Evolutionary conservation across 2,113 vertebrate species (phyloP).

Genomic region (Leiothrix lutea): DNA sequence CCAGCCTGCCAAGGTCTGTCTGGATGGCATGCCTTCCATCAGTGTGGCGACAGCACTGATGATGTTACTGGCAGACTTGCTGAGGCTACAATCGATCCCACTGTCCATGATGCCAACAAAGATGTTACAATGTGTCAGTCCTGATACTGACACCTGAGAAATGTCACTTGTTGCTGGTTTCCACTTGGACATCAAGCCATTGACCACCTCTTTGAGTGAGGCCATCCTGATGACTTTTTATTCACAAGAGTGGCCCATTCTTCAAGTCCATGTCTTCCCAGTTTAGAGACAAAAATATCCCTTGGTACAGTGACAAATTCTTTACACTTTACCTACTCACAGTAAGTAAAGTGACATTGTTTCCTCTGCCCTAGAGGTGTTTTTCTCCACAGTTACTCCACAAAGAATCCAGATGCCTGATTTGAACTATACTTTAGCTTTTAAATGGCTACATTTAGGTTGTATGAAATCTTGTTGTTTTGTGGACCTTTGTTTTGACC

Average conservation of each 20-base stretch:
- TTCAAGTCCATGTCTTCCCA: not conserved
- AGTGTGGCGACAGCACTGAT: not conserved
- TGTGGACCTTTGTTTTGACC: not conserved
- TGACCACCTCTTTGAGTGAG: not conserved
- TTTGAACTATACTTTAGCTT: not conserved
- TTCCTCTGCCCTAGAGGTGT: not conserved
- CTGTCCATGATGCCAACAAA: not conserved
- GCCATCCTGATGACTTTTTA: not conserved
- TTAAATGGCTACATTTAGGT: not conserved
- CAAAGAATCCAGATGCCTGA: not conserved
- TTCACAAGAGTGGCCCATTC: no score
- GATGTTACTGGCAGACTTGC: no score
- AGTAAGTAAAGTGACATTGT: not conserved
- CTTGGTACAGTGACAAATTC: not conserved
- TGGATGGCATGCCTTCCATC: not conserved
- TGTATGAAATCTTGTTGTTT: not conserved
- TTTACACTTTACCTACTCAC: not conserved
- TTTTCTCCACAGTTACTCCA: not conserved
- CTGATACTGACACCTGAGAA: not conserved
- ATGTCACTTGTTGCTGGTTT: not conserved
- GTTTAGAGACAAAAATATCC: not conserved
- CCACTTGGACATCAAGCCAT: not conserved
- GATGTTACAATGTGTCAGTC: not conserved
- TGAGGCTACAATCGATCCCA: rapidly evolving
- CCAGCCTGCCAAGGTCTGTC: no score